Evolutionary conservation across 92 coral and sea anemone species (phyloP).

Genomic region (Phenganax stokvisi): DNA sequence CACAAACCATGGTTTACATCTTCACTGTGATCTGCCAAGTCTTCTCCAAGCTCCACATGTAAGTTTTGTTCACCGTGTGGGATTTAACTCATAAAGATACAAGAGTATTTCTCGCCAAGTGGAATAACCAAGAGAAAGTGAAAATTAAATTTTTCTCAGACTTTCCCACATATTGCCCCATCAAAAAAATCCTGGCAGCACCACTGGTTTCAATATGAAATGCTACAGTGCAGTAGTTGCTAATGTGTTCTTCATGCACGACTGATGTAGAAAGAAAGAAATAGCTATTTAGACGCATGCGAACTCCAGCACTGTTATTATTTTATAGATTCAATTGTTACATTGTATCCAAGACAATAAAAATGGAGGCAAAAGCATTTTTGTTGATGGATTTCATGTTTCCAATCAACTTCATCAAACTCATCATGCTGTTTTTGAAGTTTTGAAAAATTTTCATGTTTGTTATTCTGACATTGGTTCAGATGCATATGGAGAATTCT

Average conservation of each 20-base stretch:
- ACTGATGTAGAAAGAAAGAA: too few relatives aligned
- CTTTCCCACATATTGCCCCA: too few relatives aligned
- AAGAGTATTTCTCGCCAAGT: too few relatives aligned
- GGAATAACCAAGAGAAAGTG: too few relatives aligned
- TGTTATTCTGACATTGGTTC: constrained; percentile 12
- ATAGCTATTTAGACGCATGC: too few relatives aligned
- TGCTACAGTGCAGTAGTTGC: too few relatives aligned
- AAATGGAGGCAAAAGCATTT: constrained; percentile 33
- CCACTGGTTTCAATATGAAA: too few relatives aligned
- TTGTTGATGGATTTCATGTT: constrained; percentile 47
- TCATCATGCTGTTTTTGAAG: constrained; percentile 33
- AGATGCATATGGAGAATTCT: constrained; percentile 21
- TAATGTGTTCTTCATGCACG: too few relatives aligned
- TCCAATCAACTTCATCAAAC: constrained; percentile 28
- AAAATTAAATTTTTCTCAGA: too few relatives aligned
- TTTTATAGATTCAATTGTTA: constrained; percentile 39
- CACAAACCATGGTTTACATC: constrained; percentile 26
- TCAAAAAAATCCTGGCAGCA: too few relatives aligned
- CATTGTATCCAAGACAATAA: constrained; percentile 40
- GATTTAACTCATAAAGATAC: too few relatives aligned
- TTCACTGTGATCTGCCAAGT: constrained; percentile 39
- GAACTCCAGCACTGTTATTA: too few relatives aligned
- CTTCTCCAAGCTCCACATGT: constrained; percentile 30
- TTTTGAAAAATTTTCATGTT: constrained; percentile 21
- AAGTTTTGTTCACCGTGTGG: constrained; percentile 2